Evolutionary conservation across 37 sponge, comb jelly and placozoan species (phyloP).

Genomic region (Amphimedon queenslandica): DNA sequence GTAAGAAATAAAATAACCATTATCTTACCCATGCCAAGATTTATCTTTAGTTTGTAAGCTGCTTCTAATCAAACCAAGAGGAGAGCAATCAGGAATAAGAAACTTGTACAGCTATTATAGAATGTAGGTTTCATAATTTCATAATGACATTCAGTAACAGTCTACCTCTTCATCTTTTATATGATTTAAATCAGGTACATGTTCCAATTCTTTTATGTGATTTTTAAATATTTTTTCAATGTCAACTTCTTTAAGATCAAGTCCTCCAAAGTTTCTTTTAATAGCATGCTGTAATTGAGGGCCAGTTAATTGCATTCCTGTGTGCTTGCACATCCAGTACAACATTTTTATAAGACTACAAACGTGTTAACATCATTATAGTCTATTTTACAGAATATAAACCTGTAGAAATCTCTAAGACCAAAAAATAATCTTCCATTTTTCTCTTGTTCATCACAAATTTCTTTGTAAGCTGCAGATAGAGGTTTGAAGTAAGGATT

Average conservation of each 20-base stretch:
- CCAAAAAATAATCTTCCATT: conserved; percentile 80
- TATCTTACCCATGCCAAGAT: conserved; percentile 70
- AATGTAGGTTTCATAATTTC: background rate
- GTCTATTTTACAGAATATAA: too few relatives aligned
- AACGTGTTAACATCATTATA: too few relatives aligned
- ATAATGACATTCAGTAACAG: too few relatives aligned
- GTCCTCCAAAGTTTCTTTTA: conserved; percentile 87
- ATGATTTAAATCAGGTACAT: background rate
- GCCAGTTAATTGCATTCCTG: conserved; percentile 16
- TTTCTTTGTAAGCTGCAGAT: conserved; percentile 63
- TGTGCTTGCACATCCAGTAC: conserved; percentile 66
- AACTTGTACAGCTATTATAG: background rate
- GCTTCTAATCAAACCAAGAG: conserved; percentile 68
- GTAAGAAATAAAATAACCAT: background rate
- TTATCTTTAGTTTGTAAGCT: conserved; percentile 63
- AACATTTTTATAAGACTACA: conserved; percentile 92
- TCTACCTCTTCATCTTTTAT: conserved; percentile 14
- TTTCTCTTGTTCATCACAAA: conserved; percentile 19
- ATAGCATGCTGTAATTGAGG: conserved; percentile 81
- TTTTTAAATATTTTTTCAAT: conserved; percentile 23
- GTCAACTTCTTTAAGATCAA: conserved; percentile 19
- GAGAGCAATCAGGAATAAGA: conserved; percentile 55
- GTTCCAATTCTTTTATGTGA: background rate
- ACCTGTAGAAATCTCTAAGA: conserved; percentile 90
- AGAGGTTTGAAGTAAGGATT: conserved; percentile 43